phyloP scores from a whole-genome alignment of 2,113 vertebrate species.

The Australoheros scitulus region DNA sequence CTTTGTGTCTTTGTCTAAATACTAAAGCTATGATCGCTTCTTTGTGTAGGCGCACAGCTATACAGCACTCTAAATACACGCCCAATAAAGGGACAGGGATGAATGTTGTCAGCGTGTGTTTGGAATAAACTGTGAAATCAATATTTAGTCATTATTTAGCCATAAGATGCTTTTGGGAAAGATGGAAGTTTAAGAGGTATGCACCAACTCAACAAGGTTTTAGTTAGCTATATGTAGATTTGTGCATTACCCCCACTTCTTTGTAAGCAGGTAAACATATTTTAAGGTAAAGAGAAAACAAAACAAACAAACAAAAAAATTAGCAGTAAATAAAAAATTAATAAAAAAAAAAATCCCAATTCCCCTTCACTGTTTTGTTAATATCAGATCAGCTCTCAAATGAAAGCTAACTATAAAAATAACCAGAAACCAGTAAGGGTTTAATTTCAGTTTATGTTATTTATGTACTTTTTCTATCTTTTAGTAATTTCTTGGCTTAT shows the following conservation, averaged over 20 bases:
- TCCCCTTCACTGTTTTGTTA: not conserved
- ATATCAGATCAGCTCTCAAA: not conserved
- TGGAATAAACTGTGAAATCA: conserved; percentile 1
- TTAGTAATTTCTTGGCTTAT: not conserved
- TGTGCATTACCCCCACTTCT: not conserved
- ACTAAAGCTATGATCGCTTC: not conserved
- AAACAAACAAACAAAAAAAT: not conserved
- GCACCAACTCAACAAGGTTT: not conserved
- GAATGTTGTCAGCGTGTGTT: not conserved
- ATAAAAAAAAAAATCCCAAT: too few species aligned
- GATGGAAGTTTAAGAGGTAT: not conserved
- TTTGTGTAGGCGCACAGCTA: not conserved
- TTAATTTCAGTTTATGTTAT: not conserved
- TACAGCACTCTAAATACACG: not conserved
- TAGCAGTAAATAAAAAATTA: not conserved
- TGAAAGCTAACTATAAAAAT: not conserved
- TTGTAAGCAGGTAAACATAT: not conserved
- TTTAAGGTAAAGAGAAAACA: not conserved
- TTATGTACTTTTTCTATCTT: conserved; percentile 2
- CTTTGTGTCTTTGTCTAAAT: not conserved
- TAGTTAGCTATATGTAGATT: not conserved
- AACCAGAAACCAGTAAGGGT: not conserved
- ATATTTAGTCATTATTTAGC: not conserved
- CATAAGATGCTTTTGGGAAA: not conserved
- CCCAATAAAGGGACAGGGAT: not conserved